phyloP scores from a whole-genome alignment of 2,113 vertebrate species.

The Rhagologus leucostigma region DNA sequence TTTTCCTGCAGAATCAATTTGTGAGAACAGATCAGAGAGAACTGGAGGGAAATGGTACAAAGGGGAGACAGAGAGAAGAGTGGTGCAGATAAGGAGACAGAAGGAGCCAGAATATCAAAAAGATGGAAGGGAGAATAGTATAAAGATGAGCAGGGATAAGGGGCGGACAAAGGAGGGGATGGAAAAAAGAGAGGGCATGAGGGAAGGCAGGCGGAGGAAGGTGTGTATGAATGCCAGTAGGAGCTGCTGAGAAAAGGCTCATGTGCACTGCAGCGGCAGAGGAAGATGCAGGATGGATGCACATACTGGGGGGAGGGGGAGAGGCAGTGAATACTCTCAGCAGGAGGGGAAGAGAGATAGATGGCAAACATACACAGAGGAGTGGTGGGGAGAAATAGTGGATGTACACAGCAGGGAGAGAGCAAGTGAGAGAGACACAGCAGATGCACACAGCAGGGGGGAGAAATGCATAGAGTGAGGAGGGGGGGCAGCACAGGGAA shows the following conservation, averaged over 20 bases:
- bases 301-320: not conserved
- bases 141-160: not conserved
- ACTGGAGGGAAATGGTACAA: not conserved
- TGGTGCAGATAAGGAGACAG: not conserved
- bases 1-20: slow-evolving; percentile 31
- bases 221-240: not conserved
- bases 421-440: slow-evolving; percentile 33
- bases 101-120: not conserved
- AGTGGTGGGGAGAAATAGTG: slow-evolving; percentile 42
- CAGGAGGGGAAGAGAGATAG: slow-evolving; percentile 18
- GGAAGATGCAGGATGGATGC: slow-evolving; percentile 9
- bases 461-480: slow-evolving; percentile 24
- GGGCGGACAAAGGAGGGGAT: not conserved
- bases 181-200: not conserved
- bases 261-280: not conserved
- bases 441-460: slow-evolving; percentile 67
- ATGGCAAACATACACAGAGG: slow-evolving; percentile 19
- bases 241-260: slow-evolving; percentile 24
- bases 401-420: slow-evolving; percentile 57
- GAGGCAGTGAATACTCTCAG: slow-evolving; percentile 35
- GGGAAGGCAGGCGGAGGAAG: not conserved
- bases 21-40: not conserved
- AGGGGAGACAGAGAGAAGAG: not conserved
- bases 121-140: not conserved
- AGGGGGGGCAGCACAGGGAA: not conserved